Evolutionary conservation across 2,797 vertebrate genomes (phyloP).

Genomic region (Poeciliopsis gracilis): DNA sequence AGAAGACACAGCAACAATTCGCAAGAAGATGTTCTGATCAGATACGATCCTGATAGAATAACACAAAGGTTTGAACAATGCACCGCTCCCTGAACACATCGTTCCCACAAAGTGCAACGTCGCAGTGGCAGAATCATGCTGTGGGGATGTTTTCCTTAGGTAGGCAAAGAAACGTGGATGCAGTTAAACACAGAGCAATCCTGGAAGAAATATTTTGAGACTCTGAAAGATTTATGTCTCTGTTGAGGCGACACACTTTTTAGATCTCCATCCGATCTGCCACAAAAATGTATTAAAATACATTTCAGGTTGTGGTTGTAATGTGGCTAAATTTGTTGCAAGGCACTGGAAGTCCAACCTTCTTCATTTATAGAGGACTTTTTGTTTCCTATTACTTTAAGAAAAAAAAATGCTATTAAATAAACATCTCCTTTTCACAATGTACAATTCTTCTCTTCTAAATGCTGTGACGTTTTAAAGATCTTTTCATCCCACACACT

Average conservation of each 20-base stretch:
- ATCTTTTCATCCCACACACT: constrained; percentile 21
- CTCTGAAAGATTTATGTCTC: neutral
- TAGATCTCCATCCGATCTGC: neutral
- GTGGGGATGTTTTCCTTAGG: neutral
- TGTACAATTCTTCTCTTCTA: constrained; percentile 31
- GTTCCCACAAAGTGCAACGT: neutral
- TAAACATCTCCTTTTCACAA: neutral
- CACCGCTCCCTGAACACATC: neutral
- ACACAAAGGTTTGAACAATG: neutral
- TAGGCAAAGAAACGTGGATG: neutral
- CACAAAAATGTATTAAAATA: neutral
- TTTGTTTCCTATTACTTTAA: neutral
- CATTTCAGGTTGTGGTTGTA: neutral
- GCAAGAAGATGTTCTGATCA: neutral
- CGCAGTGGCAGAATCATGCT: neutral
- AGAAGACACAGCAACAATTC: neutral
- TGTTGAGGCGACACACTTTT: neutral
- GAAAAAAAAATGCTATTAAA: neutral
- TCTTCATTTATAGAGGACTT: neutral
- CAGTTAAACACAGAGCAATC: neutral
- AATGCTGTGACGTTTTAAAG: constrained; percentile 42
- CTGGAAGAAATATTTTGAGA: neutral
- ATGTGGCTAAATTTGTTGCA: neutral
- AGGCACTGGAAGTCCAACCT: neutral
- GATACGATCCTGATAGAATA: neutral